Base-by-base conservation (phyloP, 2,113 vertebrate genomes). In the Anthoscopus minutus region DNA sequence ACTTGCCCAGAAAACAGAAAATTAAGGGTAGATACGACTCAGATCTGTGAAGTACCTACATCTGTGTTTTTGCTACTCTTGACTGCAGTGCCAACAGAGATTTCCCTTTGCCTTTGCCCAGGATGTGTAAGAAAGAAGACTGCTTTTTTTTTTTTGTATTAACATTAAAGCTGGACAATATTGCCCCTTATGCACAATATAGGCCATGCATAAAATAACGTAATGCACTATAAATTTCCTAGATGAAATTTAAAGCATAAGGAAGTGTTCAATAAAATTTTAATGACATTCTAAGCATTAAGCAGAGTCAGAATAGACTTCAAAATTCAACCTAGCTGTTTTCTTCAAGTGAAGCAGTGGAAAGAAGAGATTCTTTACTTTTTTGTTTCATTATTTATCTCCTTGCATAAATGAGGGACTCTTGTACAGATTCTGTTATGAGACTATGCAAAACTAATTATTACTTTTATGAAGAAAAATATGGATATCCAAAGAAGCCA, bases 161-260 rank as follows among this genome's bases (percentile, higher is more conserved):
- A 95, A 33, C 33, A 53, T 19, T 92, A 54, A 83, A 70, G 57
- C 47, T 76, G 56, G 37, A 85, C 65, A 40, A 16, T 57, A 48
- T 51, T 57, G 12, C 19, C 24, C 42, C 48, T 92, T 77, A 50
- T 8, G 18, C 1, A 0, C 76, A 84, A 37, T 64, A 60, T 69
- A 92, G 82, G 60, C 65, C 88, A 90, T 81, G 80, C 76, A 85
- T 94, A 96, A 96, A 95, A 94, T 88, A 61, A 94, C 33, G 50
- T 89, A 92, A 95, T 76, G 86, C 40, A 93, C 85, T 92, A 48
- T 92, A 87, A 54, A 74, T 88, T 93, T 96, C 42, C 35, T 64
- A 93, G 76, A 95, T 88, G 60, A 64, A 91, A 90, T 89, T 91
- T 91, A 88, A 96, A 95, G 50, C 1, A 1, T 86, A 94, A 95